phyloP scores from a whole-genome alignment of 2,797 vertebrate species.

The Atherinosoma microstoma region DNA sequence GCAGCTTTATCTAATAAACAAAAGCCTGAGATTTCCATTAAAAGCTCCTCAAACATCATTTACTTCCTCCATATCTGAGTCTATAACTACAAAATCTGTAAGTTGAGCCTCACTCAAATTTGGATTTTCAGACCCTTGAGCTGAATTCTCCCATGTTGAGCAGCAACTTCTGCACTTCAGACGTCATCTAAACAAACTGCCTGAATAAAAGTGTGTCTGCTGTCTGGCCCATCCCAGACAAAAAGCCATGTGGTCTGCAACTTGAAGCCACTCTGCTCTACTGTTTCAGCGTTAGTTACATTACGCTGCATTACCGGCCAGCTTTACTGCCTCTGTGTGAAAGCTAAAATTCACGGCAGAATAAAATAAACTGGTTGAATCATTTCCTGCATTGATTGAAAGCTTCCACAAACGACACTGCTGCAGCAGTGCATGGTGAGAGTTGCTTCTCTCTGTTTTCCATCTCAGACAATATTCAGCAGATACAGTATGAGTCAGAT shows the following conservation, averaged over 20 bases:
- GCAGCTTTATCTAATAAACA: not conserved
- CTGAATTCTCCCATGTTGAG: conserved; percentile 10
- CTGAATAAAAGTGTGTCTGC: conserved; percentile 8
- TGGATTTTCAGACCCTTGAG: not conserved
- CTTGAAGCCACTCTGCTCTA: conserved; percentile 35
- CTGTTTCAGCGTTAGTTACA: conserved; percentile 34
- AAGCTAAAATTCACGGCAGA: conserved; percentile 42
- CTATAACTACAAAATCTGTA: not conserved
- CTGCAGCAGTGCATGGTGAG: conserved; percentile 24
- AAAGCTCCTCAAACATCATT: conserved; percentile 24
- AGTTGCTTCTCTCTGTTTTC: conserved; percentile 29
- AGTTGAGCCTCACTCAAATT: not conserved
- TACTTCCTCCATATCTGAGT: not conserved
- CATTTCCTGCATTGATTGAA: conserved; percentile 67
- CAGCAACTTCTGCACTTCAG: not conserved
- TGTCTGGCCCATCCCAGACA: conserved; percentile 20
- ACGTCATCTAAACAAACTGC: conserved; percentile 12
- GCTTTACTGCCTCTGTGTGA: conserved; percentile 31
- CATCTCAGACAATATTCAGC: conserved; percentile 26
- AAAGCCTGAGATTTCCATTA: not conserved
- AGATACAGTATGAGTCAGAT: conserved; percentile 15
- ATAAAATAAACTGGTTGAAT: conserved; percentile 54
- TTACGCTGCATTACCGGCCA: conserved; percentile 43
- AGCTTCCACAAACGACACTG: conserved; percentile 31
- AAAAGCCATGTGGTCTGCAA: conserved; percentile 32